phyloP scores from a whole-genome alignment of 2,797 vertebrate species.

The Schizopygopsis malacanthus region DNA sequence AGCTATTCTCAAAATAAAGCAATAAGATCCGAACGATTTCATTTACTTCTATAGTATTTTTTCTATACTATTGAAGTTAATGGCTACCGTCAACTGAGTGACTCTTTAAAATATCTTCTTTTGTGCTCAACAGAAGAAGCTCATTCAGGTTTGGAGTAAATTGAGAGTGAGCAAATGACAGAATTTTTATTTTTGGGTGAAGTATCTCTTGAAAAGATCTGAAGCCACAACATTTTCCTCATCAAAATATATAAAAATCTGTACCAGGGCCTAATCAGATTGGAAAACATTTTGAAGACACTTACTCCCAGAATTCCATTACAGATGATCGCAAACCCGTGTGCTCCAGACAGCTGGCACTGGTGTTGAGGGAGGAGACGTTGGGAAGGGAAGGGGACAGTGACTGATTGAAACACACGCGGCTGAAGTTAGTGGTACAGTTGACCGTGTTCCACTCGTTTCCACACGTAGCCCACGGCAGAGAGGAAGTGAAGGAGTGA shows the following conservation, averaged over 20 bases:
- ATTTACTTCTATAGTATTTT: neutral
- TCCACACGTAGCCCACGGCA: constrained; percentile 86
- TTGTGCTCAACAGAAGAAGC: neutral
- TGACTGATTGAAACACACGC: constrained; percentile 75
- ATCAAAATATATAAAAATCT: neutral
- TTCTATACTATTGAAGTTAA: neutral
- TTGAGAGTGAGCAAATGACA: neutral
- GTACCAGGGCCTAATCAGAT: constrained; percentile 27
- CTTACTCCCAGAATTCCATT: constrained; percentile 89
- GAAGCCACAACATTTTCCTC: neutral
- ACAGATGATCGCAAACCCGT: constrained; percentile 82
- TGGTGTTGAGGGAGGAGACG: constrained; percentile 68
- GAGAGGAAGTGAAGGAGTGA: constrained; percentile 82
- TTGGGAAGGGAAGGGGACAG: constrained; percentile 59
- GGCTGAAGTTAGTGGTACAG: constrained; percentile 83
- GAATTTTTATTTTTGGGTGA: neutral
- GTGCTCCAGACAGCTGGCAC: constrained; percentile 74
- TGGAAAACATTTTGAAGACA: constrained; percentile 50
- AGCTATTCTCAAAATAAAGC: neutral
- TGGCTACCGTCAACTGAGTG: too few species aligned
- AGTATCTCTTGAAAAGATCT: neutral
- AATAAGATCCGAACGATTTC: neutral
- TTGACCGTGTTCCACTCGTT: constrained; percentile 84
- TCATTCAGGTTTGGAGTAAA: neutral
- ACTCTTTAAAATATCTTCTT: neutral